Evolutionary conservation across 2,888 invertebrate genomes (phyloP), one percentile per base, ranked within the genome.

Genomic region (Amphipyra tragopoginis): DNA sequence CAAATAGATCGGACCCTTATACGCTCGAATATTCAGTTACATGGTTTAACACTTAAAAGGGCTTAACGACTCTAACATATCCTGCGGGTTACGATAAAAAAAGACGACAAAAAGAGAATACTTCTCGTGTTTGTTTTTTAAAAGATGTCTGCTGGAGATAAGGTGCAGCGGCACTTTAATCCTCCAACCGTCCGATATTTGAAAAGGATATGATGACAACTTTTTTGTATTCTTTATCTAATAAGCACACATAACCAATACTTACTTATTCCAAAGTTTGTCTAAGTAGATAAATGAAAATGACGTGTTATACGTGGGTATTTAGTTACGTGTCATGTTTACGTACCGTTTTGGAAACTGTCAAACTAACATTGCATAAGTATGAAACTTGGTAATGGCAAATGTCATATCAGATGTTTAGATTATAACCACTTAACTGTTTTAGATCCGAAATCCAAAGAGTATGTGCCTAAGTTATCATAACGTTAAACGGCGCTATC

Each of bases 31-130:
- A 94, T 94, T 94, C 93, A 92, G 94, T 94, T 94, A 94, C 94
- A 94, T 92, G 94, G 93, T 94, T 94, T 94, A 94, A 94, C 94
- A 94, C 94, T 94, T 94, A 94, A 94, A 94, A 94, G 93, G 93
- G 92, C 94, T 94, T 94, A 94, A 94, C 94, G 94, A 94, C 92
- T 93, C 92, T 93, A 94, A 94, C 94, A 94, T 93, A 94, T 94
- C 94, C 94, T 94, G 93, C 93, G 94, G 93, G 93, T 93, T 93
- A 93, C 94, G 92, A 93, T 93, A 93, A 94, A 94, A 76, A 93
- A 93, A 93, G 84, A 90, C 86, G 85, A 93, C 90, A 93, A 93
- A 93, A 93, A 93, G 90, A 91, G 90, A 89, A 92, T 90, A 93
- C 90, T 89, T 88, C 88, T 93, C 89, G 88, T 93, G 93, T 94